Evolutionary conservation across 2,113 vertebrate genomes (phyloP).

Genomic region (Arvicanthis niloticus): DNA sequence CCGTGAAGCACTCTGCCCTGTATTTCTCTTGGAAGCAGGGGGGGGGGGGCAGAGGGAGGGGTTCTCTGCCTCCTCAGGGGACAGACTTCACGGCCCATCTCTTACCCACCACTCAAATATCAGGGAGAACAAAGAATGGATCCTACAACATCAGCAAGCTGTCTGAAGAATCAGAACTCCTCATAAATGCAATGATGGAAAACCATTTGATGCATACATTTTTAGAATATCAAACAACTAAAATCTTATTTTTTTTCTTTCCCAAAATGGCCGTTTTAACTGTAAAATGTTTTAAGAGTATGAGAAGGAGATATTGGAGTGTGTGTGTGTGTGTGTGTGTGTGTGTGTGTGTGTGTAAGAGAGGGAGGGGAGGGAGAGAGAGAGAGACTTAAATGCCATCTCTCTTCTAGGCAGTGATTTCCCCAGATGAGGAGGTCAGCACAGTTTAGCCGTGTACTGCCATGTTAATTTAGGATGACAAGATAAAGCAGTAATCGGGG

Average conservation of each 20-base stretch:
- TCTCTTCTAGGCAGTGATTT: slow-evolving; percentile 88
- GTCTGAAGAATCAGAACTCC: slow-evolving; percentile 35
- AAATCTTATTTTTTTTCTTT: slow-evolving; percentile 78
- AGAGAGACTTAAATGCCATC: slow-evolving; percentile 84
- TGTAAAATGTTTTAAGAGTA: slow-evolving; percentile 75
- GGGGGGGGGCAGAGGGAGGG: background rate
- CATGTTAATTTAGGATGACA: slow-evolving; percentile 97
- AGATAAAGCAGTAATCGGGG: slow-evolving; percentile 97
- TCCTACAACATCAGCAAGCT: background rate
- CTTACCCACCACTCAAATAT: background rate
- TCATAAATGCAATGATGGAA: slow-evolving; percentile 73
- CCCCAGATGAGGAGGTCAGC: slow-evolving; percentile 96
- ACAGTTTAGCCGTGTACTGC: slow-evolving; percentile 90
- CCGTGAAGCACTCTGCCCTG: background rate
- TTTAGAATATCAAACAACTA: slow-evolving; percentile 82
- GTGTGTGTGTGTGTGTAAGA: background rate
- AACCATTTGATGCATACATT: slow-evolving; percentile 74
- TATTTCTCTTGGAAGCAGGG: background rate
- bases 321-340: background rate
- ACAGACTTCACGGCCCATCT: background rate
- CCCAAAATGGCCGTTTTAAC: slow-evolving; percentile 82
- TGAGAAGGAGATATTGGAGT: background rate
- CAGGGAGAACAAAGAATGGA: background rate
- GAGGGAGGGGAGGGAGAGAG: background rate
- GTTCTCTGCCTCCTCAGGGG: background rate